Conservation (phyloP, 2,113 vertebrate species). For the Cephalopholis sonnerati region DNA sequence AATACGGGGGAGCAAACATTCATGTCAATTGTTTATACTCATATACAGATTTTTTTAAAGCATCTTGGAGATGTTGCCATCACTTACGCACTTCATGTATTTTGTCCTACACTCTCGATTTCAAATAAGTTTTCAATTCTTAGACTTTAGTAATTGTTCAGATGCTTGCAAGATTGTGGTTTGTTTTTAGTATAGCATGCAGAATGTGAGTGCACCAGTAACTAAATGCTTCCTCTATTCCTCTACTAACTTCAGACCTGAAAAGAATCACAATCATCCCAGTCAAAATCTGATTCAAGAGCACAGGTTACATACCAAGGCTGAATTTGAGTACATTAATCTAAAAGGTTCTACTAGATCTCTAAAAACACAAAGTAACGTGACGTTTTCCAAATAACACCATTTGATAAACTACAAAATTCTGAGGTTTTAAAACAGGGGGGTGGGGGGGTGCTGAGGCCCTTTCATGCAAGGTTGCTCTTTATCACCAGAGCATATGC, state of each 20-base stretch:
- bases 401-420: constrained; percentile 41
- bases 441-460: neutral
- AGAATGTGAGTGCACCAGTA: neutral
- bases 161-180: constrained; percentile 13
- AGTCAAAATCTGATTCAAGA: constrained; percentile 9
- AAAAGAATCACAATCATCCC: neutral
- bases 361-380: constrained; percentile 49
- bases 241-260: neutral
- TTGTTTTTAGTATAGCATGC: constrained; percentile 27
- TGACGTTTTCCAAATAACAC: constrained; percentile 36
- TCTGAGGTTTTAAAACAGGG: constrained; percentile 14
- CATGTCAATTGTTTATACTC: neutral
- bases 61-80: constrained; percentile 7
- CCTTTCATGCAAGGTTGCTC: constrained; percentile 19
- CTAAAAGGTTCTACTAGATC: constrained; percentile 43
- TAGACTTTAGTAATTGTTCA: neutral
- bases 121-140: neutral
- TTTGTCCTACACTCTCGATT: neutral
- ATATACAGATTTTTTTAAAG: neutral
- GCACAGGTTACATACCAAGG: constrained; percentile 9
- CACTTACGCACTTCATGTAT: neutral
- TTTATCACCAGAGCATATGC: neutral
- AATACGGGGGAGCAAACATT: constrained; percentile 8
- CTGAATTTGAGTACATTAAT: constrained; percentile 15
- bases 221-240: neutral